These are phyloP conservation scores for Zelostemma sp. DNA, from an alignment of 1,140 invertebrate species.

Conservation along the genomic window DNA sequence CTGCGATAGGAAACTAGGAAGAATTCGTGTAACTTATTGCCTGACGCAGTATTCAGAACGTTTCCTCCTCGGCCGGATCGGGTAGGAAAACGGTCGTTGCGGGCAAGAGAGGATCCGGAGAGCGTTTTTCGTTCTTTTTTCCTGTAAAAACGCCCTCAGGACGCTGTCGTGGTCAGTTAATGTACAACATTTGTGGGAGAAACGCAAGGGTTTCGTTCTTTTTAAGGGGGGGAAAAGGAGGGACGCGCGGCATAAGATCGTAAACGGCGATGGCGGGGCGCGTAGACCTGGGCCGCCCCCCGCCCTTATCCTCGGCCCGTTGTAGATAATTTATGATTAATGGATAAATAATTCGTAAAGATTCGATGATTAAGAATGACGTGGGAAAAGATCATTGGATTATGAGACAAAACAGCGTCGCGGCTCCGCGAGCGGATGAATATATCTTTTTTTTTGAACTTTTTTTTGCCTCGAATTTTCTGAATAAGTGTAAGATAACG, in stretches of 20 bases:
- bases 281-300: constrained; percentile 70
- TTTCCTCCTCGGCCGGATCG: background rate
- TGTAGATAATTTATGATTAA: constrained; percentile 67
- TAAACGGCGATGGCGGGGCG: constrained; percentile 68
- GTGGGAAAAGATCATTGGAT: constrained; percentile 47
- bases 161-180: background rate
- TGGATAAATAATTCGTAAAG: constrained; percentile 52
- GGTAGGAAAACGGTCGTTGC: background rate
- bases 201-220: too few relatives aligned
- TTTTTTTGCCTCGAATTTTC: constrained; percentile 25
- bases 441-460: constrained; percentile 62
- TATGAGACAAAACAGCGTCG: constrained; percentile 34
- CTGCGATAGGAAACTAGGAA: constrained; percentile 41
- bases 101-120: constrained; percentile 9
- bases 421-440: constrained; percentile 46
- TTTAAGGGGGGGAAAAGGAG: constrained; percentile 47
- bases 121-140: constrained; percentile 9
- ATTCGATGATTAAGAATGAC: constrained; percentile 34
- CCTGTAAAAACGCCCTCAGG: background rate
- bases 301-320: constrained; percentile 68
- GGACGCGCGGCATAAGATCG: constrained; percentile 63
- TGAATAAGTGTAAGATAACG: constrained; percentile 60
- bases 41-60: constrained; percentile 68
- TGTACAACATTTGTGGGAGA: too few relatives aligned
- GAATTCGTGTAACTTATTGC: constrained; percentile 67